These are phyloP conservation scores for Pseudomugil gertrudae DNA, from an alignment of 2,797 vertebrate genomes.

Conservation along the genomic window DNA sequence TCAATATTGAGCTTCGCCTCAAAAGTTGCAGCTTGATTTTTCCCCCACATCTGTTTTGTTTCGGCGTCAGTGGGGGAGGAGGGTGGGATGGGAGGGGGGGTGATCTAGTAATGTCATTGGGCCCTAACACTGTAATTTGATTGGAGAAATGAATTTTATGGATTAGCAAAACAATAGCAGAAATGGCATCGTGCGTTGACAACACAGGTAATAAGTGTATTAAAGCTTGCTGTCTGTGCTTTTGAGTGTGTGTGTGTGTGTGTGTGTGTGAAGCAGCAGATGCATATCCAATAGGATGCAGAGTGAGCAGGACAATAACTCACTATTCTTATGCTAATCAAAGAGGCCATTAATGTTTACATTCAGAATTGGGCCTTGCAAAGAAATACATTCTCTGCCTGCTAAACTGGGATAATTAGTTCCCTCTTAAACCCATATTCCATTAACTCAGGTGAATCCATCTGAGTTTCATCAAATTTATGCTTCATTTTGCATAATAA, in stretches of 20 bases:
- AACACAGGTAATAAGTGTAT: constrained; percentile 78
- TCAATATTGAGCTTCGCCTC: constrained; percentile 51
- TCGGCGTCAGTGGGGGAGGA: not conserved
- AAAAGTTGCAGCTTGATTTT: constrained; percentile 35
- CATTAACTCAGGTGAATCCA: constrained; percentile 88
- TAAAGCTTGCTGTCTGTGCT: constrained; percentile 51
- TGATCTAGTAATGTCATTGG: constrained; percentile 55
- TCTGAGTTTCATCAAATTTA: constrained; percentile 83
- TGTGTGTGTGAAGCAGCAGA: constrained; percentile 67
- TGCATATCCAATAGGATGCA: constrained; percentile 82
- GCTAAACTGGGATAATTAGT: constrained; percentile 86
- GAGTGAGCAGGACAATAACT: constrained; percentile 81
- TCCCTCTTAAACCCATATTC: constrained; percentile 87
- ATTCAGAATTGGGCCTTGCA: constrained; percentile 80
- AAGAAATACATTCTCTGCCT: constrained; percentile 80
- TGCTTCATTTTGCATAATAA: constrained; percentile 84
- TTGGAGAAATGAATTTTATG: constrained; percentile 76
- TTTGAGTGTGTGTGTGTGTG: constrained; percentile 28
- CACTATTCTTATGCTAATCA: constrained; percentile 86
- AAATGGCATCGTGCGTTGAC: constrained; percentile 73
- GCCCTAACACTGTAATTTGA: constrained; percentile 70
- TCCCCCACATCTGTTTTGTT: constrained; percentile 45
- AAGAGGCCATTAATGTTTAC: constrained; percentile 87
- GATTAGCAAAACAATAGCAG: constrained; percentile 73
- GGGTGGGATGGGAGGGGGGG: not conserved